phyloP scores from a whole-genome alignment of 2,113 vertebrate genomes.

The Spilogale gracilis region DNA sequence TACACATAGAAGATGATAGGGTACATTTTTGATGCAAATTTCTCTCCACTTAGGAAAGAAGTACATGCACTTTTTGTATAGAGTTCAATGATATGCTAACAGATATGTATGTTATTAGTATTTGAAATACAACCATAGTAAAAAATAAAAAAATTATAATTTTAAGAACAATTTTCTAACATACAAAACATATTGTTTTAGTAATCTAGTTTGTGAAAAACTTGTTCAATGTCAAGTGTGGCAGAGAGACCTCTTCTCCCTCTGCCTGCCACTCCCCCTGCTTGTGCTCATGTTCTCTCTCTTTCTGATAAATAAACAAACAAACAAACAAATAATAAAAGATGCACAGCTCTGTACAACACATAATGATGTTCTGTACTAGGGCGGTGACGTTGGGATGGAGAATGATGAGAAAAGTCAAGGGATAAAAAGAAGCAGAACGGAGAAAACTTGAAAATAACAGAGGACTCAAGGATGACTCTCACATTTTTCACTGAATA shows the following conservation, averaged over 20 bases:
- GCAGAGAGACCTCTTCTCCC: no score
- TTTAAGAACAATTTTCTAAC: conserved; percentile 18
- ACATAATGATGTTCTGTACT: not conserved
- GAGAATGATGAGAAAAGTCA: not conserved
- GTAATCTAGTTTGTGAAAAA: conserved; percentile 29
- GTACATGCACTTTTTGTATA: not conserved
- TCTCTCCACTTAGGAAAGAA: conserved; percentile 23
- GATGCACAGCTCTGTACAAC: not conserved
- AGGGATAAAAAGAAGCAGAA: not conserved
- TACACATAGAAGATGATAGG: conserved; percentile 10
- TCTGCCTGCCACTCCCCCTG: no score
- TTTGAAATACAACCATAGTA: conserved; percentile 21
- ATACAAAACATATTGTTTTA: not conserved
- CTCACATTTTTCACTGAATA: not conserved
- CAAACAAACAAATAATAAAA: not conserved
- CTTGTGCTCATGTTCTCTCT: no score
- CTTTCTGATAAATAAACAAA: no score
- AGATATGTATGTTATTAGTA: not conserved
- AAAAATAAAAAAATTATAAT: conserved; percentile 5
- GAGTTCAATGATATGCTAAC: not conserved
- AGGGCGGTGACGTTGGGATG: not conserved
- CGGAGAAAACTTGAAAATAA: not conserved
- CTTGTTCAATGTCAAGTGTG: not conserved
- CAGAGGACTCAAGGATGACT: not conserved
- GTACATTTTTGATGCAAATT: conserved; percentile 68